Conservation (phyloP, 37 sponge, comb jelly and placozoan genomes). For the Geodia barretti region DNA sequence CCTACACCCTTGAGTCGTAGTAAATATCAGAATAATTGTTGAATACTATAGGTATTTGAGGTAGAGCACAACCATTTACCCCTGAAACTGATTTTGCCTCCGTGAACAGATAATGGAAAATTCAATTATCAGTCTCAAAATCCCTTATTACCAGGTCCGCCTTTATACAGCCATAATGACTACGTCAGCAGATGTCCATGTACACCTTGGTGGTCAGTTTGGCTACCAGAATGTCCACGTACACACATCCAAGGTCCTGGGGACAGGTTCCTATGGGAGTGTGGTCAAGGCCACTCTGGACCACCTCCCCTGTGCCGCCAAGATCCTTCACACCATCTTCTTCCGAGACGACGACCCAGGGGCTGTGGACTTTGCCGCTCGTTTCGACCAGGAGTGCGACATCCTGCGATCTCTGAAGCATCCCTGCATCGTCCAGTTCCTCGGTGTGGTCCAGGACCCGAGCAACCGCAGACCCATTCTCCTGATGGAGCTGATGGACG, state of each 20-base stretch:
- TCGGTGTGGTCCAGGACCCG: slow-evolving; percentile 33
- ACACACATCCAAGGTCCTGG: slow-evolving; percentile 21
- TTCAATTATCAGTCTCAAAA: no score
- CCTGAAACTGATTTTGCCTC: no score
- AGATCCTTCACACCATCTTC: slow-evolving; percentile 49
- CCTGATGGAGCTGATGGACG: slow-evolving; percentile 60
- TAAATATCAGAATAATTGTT: no score
- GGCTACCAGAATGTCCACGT: no score
- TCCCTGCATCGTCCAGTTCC: slow-evolving; percentile 48
- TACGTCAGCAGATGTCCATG: no score
- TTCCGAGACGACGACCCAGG: slow-evolving; percentile 57
- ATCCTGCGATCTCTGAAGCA: slow-evolving; percentile 39
- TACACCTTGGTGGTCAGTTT: no score
- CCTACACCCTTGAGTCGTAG: no score
- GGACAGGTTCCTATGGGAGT: slow-evolving; percentile 53
- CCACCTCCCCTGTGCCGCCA: slow-evolving; percentile 39
- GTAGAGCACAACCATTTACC: no score
- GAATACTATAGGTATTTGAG: no score
- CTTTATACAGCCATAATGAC: no score
- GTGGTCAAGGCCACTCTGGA: slow-evolving; percentile 36
- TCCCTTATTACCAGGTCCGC: no score
- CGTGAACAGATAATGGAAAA: no score
- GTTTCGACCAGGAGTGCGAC: slow-evolving; percentile 55
- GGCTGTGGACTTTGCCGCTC: slow-evolving; percentile 33
- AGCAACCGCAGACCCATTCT: slow-evolving; percentile 31